Evolutionary conservation across 1,140 invertebrate genomes (phyloP), one percentile per base, ranked within the genome.

Genomic region (Mycetomoellerius zeteki): DNA sequence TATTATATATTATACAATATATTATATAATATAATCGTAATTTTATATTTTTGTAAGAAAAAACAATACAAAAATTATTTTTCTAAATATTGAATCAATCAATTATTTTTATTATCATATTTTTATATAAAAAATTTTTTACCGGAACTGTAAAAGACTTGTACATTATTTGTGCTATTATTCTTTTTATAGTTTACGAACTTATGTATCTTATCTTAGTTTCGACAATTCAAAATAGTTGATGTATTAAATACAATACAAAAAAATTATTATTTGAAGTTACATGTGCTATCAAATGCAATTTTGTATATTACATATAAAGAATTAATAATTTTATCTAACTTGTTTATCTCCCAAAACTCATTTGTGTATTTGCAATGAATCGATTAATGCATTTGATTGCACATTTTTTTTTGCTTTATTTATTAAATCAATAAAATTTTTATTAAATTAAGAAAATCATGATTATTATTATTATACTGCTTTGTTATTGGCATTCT

Each of bases 391-490:
- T 69, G 5, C 37, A 24, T 71, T 50, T 27, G 14, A 71, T 19
- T 50, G 43, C 43, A 71, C 10, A 50, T 50, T 71, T 71, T 43
- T 2, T 71, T 27, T 19, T 1, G 1, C 2, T 71, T 27, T 24
- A 16, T 69, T 47, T 69, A 69, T 16, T 72, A 10, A 16, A 47
- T 43, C 6, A 24, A 71, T 50, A 50, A 50, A 71, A 50, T 1
- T 52, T 72, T 43, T 10, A n/a, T n/a, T n/a, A n/a, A n/a, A n/a
- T n/a, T n/a, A n/a, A n/a, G n/a, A n/a, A n/a, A n/a, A n/a, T n/a
- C n/a, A n/a, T n/a, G n/a, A n/a, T n/a, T n/a, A n/a, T n/a, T 69
- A 16, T 69, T 24, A 69, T 69, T 27, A 69, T 8, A 67, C 8
- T 1, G 14, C 19, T 43, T 43, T 72, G 16, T 27, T 19, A 50